phyloP scores from a whole-genome alignment of 2,113 vertebrate species.

The Myanophis thanlyinensis region DNA sequence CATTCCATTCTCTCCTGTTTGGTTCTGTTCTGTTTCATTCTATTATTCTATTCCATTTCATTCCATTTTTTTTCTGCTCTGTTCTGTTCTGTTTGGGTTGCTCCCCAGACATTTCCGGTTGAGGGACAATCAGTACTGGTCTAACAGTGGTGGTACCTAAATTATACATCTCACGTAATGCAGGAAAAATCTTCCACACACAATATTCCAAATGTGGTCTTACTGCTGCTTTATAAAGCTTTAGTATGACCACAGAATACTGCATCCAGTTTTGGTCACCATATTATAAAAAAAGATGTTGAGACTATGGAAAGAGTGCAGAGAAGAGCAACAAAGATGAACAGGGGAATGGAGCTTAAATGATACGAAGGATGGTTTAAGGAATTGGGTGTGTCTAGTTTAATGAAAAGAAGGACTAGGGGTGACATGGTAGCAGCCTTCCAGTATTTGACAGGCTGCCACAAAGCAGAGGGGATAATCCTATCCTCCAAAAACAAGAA shows the following conservation, averaged over 20 bases:
- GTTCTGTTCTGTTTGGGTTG: background rate
- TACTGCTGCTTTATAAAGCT: background rate
- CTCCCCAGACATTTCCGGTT: background rate
- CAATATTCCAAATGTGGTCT: background rate
- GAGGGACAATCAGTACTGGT: background rate
- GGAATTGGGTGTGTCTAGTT: no score
- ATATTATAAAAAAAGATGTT: background rate
- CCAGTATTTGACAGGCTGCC: background rate
- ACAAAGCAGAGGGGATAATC: background rate
- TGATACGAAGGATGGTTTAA: no score
- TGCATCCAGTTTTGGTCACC: background rate
- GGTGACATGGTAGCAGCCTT: background rate
- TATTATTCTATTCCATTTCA: no score
- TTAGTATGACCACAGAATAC: no score
- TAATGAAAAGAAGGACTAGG: no score
- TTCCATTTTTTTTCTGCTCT: no score
- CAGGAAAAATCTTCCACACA: background rate
- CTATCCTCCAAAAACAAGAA: background rate
- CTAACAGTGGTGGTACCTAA: background rate
- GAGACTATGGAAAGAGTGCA: background rate
- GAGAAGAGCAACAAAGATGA: background rate
- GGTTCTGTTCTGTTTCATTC: no score
- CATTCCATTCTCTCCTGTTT: no score
- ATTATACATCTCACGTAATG: background rate
- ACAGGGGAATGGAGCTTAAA: no score